phyloP scores from a whole-genome alignment of 1,140 invertebrate genomes.

The Drosophila willistoni region DNA sequence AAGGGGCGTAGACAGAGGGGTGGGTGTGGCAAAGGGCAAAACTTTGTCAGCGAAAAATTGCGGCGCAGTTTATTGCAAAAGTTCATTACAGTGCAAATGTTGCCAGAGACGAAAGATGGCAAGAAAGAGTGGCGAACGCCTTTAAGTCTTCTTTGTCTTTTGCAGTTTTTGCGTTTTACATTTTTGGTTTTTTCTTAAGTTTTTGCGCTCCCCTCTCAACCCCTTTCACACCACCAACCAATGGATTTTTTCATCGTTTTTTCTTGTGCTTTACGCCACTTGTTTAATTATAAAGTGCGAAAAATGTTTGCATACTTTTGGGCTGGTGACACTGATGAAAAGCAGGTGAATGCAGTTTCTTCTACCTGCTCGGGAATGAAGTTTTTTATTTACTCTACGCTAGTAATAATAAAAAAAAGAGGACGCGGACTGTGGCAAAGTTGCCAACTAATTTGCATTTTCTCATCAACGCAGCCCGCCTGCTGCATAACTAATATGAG shows the following conservation, averaged over 20 bases:
- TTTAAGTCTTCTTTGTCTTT: constrained; percentile 73
- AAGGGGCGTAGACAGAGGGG: not conserved
- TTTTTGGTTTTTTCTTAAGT: constrained; percentile 6
- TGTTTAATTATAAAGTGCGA: constrained; percentile 81
- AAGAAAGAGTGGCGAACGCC: constrained; percentile 18
- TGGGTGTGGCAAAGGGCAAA: constrained; percentile 49
- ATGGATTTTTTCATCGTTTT: not conserved
- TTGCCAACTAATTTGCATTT: constrained; percentile 79
- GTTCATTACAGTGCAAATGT: constrained; percentile 81
- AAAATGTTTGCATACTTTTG: constrained; percentile 79
- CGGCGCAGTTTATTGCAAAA: constrained; percentile 81
- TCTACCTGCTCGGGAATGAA: constrained; percentile 21
- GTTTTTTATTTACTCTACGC: constrained; percentile 36
- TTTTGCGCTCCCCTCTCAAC: not conserved
- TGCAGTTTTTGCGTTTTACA: constrained; percentile 23
- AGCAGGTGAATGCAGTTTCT: constrained; percentile 63
- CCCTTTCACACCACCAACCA: not conserved
- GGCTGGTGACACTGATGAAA: constrained; percentile 76
- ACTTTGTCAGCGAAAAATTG: constrained; percentile 80
- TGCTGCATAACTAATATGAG: constrained; percentile 74
- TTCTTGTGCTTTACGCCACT: constrained; percentile 40
- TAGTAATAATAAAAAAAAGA: constrained; percentile 31
- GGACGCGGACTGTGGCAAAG: constrained; percentile 56
- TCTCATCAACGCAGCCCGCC: constrained; percentile 70
- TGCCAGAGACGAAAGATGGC: constrained; percentile 29